Percentiles rank a stretch among this genome's conserved stretches.
These are phyloP conservation scores for Macroglossus sobrinus DNA, from an alignment of 2,113 vertebrate species.

Conservation along the genomic window DNA sequence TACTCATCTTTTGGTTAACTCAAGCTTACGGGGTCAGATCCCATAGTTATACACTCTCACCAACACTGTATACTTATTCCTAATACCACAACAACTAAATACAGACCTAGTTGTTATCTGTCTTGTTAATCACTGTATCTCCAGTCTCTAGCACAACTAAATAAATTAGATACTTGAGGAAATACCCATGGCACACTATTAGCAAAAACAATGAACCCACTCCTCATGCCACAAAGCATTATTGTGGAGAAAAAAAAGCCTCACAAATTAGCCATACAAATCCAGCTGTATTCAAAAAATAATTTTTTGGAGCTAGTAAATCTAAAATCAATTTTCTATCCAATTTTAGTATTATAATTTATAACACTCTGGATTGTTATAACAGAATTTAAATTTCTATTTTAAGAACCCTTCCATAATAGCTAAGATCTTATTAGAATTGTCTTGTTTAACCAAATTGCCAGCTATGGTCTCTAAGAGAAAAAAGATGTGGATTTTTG, in stretches of 20 bases:
- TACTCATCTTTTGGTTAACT: not conserved
- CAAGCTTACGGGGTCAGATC: not conserved
- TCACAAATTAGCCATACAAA: not conserved
- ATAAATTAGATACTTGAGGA: not conserved
- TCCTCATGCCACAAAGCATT: not conserved
- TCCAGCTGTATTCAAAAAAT: not conserved
- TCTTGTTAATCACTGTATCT: not conserved
- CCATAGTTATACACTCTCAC: not conserved
- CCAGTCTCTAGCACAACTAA: not conserved
- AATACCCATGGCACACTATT: not conserved
- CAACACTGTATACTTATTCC: not conserved
- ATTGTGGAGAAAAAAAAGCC: not conserved
- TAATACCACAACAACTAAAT: not conserved
- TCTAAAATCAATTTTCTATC: not conserved
- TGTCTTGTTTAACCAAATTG: not conserved
- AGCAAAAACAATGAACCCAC: not conserved
- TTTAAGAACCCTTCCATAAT: not conserved
- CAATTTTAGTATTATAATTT: not conserved
- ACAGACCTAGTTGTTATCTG: not conserved
- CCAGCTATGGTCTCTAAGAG: not conserved
- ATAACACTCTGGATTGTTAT: not conserved
- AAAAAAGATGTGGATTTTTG: not conserved
- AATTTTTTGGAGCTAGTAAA: not conserved
- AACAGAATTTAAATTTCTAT: not conserved
- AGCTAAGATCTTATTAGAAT: not conserved